Percentiles rank a stretch among this genome's conserved stretches.
Evolutionary conservation across 2,113 vertebrate genomes (phyloP).

Genomic region (Coturnix japonica): DNA sequence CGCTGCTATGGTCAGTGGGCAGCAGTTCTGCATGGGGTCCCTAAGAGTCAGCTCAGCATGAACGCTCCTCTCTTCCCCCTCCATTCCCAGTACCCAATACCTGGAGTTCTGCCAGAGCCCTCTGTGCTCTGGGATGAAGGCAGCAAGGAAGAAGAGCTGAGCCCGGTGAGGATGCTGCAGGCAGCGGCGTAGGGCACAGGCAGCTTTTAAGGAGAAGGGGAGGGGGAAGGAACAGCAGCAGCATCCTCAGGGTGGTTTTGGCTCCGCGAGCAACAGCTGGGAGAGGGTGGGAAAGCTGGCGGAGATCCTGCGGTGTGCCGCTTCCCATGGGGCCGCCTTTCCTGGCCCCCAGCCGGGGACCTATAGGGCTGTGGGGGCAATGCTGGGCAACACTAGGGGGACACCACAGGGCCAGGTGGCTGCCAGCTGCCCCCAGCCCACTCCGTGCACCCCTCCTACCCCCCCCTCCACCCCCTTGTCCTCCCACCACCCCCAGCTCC

Average conservation of each 20-base stretch:
- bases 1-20: not conserved
- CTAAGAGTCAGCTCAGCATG: not conserved
- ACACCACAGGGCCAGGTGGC: not conserved
- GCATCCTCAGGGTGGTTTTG: constrained; percentile 23
- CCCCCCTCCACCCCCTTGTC: not conserved
- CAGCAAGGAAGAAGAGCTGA: not conserved
- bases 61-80: not conserved
- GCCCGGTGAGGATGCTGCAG: not conserved
- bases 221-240: not conserved
- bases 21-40: not conserved
- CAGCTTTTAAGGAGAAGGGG: constrained; percentile 13
- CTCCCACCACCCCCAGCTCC: not conserved
- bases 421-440: not conserved
- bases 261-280: constrained; percentile 58
- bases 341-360: not conserved
- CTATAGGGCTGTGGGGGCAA: rapidly evolving
- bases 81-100: constrained; percentile 3
- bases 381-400: not conserved
- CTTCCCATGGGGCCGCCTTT: constrained; percentile 52
- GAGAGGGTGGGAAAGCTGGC: constrained; percentile 63
- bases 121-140: not conserved
- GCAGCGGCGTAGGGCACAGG: not conserved
- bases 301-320: not conserved
- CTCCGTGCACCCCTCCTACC: not conserved
- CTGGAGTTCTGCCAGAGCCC: not conserved